Evolutionary conservation across 2,797 vertebrate species (phyloP).

Genomic region (Paramormyrops hopkinsi): DNA sequence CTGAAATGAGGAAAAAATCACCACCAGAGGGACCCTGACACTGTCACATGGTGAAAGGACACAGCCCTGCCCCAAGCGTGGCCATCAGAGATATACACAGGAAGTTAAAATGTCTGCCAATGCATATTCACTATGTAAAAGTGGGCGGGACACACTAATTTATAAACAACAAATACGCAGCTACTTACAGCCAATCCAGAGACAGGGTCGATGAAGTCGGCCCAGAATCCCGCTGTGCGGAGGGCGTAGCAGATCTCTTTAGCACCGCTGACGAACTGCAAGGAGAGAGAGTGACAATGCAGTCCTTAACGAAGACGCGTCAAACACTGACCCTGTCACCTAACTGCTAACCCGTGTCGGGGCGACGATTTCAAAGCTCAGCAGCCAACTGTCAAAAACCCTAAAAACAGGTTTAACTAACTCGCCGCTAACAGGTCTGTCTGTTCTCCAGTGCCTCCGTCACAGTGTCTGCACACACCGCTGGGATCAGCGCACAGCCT

Average conservation of each 20-base stretch:
- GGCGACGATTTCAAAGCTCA: background rate
- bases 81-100: background rate
- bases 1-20: background rate
- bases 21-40: background rate
- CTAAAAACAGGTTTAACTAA: background rate
- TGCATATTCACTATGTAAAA: background rate
- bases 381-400: background rate
- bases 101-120: background rate
- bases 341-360: background rate
- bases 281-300: conserved; percentile 17
- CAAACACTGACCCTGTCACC: background rate
- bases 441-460: background rate
- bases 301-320: background rate
- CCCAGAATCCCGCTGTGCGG: conserved; percentile 82
- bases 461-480: background rate
- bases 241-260: conserved; percentile 83
- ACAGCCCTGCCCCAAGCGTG: background rate
- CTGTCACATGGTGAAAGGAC: background rate
- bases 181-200: conserved; percentile 84
- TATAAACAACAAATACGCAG: background rate
- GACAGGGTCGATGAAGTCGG: conserved; percentile 90
- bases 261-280: conserved; percentile 82
- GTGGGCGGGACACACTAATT: no score
- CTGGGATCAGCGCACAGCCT: background rate
- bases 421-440: background rate